Conservation (phyloP, 2,888 invertebrate genomes). For the Unio pictorum region DNA sequence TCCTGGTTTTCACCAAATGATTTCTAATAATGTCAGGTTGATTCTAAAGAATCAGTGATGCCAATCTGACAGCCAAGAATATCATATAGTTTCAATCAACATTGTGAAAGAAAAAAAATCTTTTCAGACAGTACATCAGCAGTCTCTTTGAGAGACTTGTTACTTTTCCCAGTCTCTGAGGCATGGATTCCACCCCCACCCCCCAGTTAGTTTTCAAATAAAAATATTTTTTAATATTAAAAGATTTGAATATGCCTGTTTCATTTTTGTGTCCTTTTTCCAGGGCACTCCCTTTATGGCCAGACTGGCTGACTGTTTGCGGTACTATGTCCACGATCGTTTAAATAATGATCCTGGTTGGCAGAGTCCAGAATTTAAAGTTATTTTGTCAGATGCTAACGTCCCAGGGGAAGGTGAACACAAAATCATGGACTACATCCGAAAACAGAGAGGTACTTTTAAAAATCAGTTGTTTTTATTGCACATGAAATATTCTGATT, state of each 20-base stretch:
- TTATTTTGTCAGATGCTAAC: constrained; percentile 98
- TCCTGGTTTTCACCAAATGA: too few relatives aligned
- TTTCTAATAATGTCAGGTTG: too few relatives aligned
- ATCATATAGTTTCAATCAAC: too few relatives aligned
- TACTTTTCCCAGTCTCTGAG: too few relatives aligned
- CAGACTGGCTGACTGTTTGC: constrained; percentile 81
- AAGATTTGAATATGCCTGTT: not conserved
- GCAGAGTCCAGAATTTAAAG: constrained; percentile 83
- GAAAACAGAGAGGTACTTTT: constrained; percentile 87
- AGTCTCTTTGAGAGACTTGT: too few relatives aligned
- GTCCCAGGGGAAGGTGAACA: constrained; percentile 87
- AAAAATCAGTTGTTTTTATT: not conserved
- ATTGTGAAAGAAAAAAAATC: too few relatives aligned
- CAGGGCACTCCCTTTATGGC: constrained; percentile 98
- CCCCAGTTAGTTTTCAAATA: too few relatives aligned
- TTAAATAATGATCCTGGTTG: constrained; percentile 96
- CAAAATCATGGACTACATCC: constrained; percentile 99
- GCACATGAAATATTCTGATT: not conserved
- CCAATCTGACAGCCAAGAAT: too few relatives aligned
- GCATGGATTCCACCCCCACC: too few relatives aligned
- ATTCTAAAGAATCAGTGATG: too few relatives aligned
- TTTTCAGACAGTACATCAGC: too few relatives aligned
- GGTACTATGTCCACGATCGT: constrained; percentile 90
- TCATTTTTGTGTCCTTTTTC: constrained; percentile 7
- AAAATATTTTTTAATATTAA: too few relatives aligned